phyloP scores from a whole-genome alignment of 2,113 vertebrate species.

The Antechinus flavipes region DNA sequence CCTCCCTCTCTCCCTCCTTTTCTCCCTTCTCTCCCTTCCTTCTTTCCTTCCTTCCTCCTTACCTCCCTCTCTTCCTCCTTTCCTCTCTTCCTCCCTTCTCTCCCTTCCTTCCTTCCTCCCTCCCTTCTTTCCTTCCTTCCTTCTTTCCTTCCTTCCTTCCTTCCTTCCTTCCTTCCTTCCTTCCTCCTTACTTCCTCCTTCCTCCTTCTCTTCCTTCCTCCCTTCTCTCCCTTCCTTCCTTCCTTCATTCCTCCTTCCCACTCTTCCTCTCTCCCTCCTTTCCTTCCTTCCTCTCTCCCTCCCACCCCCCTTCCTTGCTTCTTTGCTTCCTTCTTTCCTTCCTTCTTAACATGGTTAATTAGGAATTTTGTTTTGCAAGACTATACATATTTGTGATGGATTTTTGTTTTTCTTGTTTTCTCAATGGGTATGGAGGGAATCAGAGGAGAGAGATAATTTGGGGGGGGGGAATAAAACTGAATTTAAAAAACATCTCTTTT shows the following conservation, averaged over 20 bases:
- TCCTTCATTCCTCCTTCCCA: no score
- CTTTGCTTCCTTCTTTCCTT: no score
- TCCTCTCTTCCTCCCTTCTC: neutral
- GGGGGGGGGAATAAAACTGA: neutral
- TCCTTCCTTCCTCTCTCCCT: no score
- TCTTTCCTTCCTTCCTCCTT: no score
- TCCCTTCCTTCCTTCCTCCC: conserved; percentile 8
- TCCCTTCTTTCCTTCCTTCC: neutral
- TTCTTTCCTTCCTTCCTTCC: no score
- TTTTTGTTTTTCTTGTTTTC: neutral
- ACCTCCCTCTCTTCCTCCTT: no score
- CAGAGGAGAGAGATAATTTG: neutral
- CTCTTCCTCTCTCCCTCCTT: no score
- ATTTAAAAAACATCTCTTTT: neutral
- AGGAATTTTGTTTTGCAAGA: neutral
- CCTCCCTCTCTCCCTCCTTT: neutral
- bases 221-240: no score
- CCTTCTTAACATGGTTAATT: neutral
- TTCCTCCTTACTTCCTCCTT: neutral
- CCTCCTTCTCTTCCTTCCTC: neutral
- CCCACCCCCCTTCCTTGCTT: no score
- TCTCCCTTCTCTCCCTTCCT: no score
- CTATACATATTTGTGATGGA: neutral
- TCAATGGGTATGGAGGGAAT: neutral
- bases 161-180: no score